phyloP scores from a whole-genome alignment of 2,888 invertebrate species.

The Drosophila conformis region DNA sequence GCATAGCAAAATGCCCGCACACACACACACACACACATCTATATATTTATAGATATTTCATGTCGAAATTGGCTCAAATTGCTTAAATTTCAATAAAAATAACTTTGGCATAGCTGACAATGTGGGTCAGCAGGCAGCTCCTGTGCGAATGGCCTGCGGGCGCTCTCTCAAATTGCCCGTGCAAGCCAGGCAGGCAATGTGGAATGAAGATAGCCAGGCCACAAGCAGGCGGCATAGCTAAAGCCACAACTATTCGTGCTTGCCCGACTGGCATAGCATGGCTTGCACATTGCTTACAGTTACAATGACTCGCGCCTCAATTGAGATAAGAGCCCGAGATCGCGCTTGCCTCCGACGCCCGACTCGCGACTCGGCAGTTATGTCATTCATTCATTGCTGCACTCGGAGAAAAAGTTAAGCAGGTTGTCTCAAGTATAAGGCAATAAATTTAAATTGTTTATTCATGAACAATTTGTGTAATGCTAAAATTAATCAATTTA shows the following conservation, averaged over 20 bases:
- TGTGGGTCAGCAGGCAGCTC: conserved; percentile 62
- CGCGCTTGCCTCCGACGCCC: conserved; percentile 19
- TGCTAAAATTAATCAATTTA: neutral
- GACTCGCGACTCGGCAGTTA: conserved; percentile 52
- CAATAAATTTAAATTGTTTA: neutral
- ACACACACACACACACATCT: conserved; percentile 4
- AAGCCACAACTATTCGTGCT: conserved; percentile 11
- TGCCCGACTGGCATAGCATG: conserved; percentile 32
- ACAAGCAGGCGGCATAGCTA: conserved; percentile 17
- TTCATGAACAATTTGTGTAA: neutral
- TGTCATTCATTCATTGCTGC: conserved; percentile 61
- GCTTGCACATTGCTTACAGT: conserved; percentile 65
- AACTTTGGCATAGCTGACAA: conserved; percentile 57
- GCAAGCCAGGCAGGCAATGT: conserved; percentile 18
- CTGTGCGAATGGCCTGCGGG: conserved; percentile 71
- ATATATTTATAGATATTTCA: conserved; percentile 19
- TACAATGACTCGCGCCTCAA: conserved; percentile 73
- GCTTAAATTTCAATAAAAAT: conserved; percentile 75
- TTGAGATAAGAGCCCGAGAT: conserved; percentile 68
- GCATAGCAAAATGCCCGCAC: conserved; percentile 27
- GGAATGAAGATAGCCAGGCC: conserved; percentile 17
- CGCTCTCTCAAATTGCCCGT: conserved; percentile 71
- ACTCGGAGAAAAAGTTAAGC: conserved; percentile 19
- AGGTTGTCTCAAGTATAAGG: neutral
- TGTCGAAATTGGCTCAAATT: conserved; percentile 67